A percentile compares a stretch with the other conserved stretches of the same genome.
Evolutionary conservation across 1,140 invertebrate genomes (phyloP).

Genomic region (Drosophila parvula): DNA sequence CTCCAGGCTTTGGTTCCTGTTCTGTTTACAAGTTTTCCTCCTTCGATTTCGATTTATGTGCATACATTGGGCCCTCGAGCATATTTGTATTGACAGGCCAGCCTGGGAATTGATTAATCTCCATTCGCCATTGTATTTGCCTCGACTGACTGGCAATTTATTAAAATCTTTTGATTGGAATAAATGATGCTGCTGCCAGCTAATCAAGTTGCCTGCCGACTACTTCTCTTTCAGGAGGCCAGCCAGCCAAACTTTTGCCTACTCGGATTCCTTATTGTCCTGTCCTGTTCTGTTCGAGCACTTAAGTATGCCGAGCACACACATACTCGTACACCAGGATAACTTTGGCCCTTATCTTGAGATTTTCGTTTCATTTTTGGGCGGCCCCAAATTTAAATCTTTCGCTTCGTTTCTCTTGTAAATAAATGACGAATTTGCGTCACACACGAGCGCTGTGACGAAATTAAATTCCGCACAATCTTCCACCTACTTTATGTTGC

Average conservation of each 20-base stretch:
- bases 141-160: slow-evolving; percentile 62
- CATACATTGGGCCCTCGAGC: slow-evolving; percentile 63
- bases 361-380: slow-evolving; percentile 28
- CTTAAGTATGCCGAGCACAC: slow-evolving; percentile 63
- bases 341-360: slow-evolving; percentile 34
- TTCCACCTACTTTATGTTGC: background rate
- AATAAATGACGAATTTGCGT: slow-evolving; percentile 49
- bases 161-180: slow-evolving; percentile 75
- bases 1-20: background rate
- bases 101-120: slow-evolving; percentile 74
- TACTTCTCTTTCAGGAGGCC: background rate
- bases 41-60: slow-evolving; percentile 58
- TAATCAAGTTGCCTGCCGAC: slow-evolving; percentile 63
- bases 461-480: slow-evolving; percentile 39
- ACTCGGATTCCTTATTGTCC: slow-evolving; percentile 20
- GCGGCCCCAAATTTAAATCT: slow-evolving; percentile 34
- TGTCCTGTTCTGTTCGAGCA: slow-evolving; percentile 2
- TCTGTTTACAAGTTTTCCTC: slow-evolving; percentile 40
- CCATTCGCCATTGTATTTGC: slow-evolving; percentile 27
- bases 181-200: slow-evolving; percentile 65
- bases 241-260: slow-evolving; percentile 11
- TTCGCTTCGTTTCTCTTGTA: slow-evolving; percentile 35
- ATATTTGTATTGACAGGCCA: slow-evolving; percentile 62
- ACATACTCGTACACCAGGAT: slow-evolving; percentile 11
- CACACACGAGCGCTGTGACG: slow-evolving; percentile 32